Percentiles rank a stretch among this genome's conserved stretches.
These are phyloP conservation scores for Ruditapes philippinarum DNA, from an alignment of 1,140 invertebrate species.

Conservation along the genomic window DNA sequence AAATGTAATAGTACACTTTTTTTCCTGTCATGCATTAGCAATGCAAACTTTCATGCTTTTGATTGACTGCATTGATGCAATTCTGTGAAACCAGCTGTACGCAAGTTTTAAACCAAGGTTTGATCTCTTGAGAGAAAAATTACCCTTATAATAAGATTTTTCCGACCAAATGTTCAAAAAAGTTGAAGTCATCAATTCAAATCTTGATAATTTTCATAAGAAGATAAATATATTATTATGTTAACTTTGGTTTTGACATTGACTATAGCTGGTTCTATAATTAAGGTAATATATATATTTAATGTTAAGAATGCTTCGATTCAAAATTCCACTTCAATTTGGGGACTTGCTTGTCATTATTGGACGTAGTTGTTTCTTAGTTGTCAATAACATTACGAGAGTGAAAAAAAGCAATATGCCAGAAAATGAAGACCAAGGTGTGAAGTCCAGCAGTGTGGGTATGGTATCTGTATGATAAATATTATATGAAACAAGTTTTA, in stretches of 20 bases:
- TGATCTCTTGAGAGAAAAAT: not conserved
- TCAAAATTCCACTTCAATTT: not conserved
- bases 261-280: conserved; percentile 12
- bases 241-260: not conserved
- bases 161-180: too few relatives aligned
- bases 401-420: not conserved
- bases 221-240: too few relatives aligned
- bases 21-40: not conserved
- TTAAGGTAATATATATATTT: not conserved
- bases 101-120: not conserved
- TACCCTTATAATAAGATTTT: too few relatives aligned
- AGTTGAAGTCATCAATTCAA: too few relatives aligned
- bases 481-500: too few relatives aligned
- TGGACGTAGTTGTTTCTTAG: conserved; percentile 18
- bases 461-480: not conserved
- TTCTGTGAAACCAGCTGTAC: not conserved
- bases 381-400: not conserved
- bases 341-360: conserved; percentile 17
- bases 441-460: not conserved
- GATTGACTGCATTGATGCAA: not conserved
- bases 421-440: not conserved
- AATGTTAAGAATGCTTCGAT: not conserved
- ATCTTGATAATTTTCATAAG: too few relatives aligned
- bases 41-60: conserved; percentile 17
- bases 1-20: not conserved